Evolutionary conservation across 2,888 invertebrate genomes (phyloP).

Genomic region (Cephalotes varians): DNA sequence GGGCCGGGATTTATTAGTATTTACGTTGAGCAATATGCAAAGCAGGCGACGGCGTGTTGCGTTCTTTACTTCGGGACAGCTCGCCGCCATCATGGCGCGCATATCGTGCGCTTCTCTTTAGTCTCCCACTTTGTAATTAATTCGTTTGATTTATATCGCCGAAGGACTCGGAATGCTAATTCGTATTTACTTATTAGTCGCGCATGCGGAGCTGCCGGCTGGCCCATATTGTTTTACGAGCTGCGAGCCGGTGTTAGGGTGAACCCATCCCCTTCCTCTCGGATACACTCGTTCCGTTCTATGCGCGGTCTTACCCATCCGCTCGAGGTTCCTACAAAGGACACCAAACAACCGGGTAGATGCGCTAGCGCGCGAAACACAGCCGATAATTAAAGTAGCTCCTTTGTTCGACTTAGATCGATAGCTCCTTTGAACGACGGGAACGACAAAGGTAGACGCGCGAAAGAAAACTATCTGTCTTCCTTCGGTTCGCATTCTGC

Average conservation of each 20-base stretch:
- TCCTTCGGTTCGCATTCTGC: conserved; percentile 43
- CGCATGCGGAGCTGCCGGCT: conserved; percentile 71
- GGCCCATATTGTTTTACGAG: conserved; percentile 76
- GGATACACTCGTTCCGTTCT: conserved; percentile 20
- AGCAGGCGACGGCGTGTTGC: conserved; percentile 66
- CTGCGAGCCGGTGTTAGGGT: conserved; percentile 60
- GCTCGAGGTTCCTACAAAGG: conserved; percentile 72
- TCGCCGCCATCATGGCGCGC: conserved; percentile 37
- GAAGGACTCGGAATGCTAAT: conserved; percentile 82
- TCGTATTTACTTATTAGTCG: conserved; percentile 82
- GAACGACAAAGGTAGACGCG: conserved; percentile 46
- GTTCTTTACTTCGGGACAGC: conserved; percentile 68
- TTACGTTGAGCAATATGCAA: conserved; percentile 81
- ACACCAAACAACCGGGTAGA: conserved; percentile 72
- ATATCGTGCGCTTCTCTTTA: conserved; percentile 47
- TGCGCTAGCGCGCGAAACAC: conserved; percentile 73
- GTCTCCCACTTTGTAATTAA: conserved; percentile 77
- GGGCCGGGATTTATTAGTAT: conserved; percentile 80
- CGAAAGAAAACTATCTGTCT: conserved; percentile 74
- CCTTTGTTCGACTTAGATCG: conserved; percentile 81
- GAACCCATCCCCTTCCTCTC: conserved; percentile 47
- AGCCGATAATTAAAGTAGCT: conserved; percentile 81
- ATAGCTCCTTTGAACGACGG: conserved; percentile 79
- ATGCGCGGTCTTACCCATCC: conserved; percentile 54
- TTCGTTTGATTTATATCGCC: conserved; percentile 82